Percentiles rank a stretch among this genome's conserved stretches.
Evolutionary conservation across 2,888 invertebrate genomes (phyloP).

Genomic region (Dione juno): DNA sequence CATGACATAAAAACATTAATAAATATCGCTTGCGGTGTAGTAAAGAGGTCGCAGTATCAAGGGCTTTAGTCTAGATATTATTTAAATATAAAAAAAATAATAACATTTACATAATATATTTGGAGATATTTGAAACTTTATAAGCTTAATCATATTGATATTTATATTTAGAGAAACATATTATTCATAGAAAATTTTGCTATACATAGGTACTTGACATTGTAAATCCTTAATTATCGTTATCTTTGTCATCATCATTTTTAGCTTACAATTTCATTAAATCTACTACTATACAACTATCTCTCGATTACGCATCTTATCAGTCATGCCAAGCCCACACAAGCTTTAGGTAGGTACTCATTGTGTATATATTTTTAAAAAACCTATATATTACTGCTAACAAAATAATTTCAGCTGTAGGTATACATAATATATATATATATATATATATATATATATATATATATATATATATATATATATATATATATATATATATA

Average conservation of each 20-base stretch:
- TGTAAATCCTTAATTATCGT: background rate
- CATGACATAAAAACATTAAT: background rate
- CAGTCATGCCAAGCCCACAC: slow-evolving; percentile 1
- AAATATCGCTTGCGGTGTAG: background rate
- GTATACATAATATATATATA: too few relatives aligned
- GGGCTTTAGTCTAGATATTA: background rate
- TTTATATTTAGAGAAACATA: too few relatives aligned
- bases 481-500: too few relatives aligned
- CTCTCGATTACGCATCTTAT: slow-evolving; percentile 3
- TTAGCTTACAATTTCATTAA: slow-evolving; percentile 12
- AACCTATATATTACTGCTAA: too few relatives aligned
- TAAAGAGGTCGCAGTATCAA: background rate
- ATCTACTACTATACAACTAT: background rate
- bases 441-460: too few relatives aligned
- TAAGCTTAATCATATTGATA: too few relatives aligned
- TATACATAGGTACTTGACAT: background rate
- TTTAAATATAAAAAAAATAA: background rate
- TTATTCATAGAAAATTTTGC: background rate
- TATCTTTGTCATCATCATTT: slow-evolving; percentile 2
- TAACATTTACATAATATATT: too few relatives aligned
- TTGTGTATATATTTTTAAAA: background rate
- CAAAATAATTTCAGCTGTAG: too few relatives aligned
- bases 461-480: too few relatives aligned
- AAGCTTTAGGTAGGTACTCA: background rate
- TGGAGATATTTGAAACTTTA: too few relatives aligned